These are phyloP conservation scores for Porites divaricata DNA, from an alignment of 92 coral and sea anemone genomes.

Conservation along the genomic window DNA sequence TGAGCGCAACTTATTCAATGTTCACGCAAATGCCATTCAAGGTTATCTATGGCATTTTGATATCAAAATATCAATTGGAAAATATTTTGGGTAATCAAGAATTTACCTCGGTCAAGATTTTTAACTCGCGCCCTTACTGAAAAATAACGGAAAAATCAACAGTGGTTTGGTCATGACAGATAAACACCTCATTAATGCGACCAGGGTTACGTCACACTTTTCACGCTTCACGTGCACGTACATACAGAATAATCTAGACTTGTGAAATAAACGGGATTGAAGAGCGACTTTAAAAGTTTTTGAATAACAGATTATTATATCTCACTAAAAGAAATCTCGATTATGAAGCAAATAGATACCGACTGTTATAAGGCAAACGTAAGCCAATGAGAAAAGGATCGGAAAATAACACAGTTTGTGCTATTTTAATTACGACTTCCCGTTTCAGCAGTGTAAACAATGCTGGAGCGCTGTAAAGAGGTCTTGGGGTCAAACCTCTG, in stretches of 20 bases:
- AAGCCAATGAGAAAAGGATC: not conserved
- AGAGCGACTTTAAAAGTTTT: too few species aligned
- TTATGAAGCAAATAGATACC: not conserved
- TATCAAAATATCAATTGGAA: too few species aligned
- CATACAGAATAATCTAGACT: too few species aligned
- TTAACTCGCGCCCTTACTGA: too few species aligned
- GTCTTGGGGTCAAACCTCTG: slow-evolving; percentile 6
- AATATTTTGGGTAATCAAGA: too few species aligned
- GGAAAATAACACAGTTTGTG: not conserved
- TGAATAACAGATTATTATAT: not conserved
- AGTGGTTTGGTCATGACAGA: too few species aligned
- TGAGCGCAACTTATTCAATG: not conserved
- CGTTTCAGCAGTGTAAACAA: slow-evolving; percentile 23
- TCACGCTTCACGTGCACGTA: not conserved
- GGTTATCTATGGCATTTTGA: not conserved
- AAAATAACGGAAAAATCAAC: too few species aligned
- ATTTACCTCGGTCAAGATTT: too few species aligned
- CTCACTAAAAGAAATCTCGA: not conserved
- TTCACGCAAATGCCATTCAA: not conserved
- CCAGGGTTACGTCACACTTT: not conserved
- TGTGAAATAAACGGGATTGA: not conserved
- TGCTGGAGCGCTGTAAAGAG: slow-evolving; percentile 20
- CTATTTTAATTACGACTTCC: slow-evolving; percentile 25
- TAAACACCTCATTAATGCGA: not conserved
- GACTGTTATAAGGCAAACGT: not conserved